phyloP scores from a whole-genome alignment of 2,888 invertebrate genomes.

The Steromphala cineraria region DNA sequence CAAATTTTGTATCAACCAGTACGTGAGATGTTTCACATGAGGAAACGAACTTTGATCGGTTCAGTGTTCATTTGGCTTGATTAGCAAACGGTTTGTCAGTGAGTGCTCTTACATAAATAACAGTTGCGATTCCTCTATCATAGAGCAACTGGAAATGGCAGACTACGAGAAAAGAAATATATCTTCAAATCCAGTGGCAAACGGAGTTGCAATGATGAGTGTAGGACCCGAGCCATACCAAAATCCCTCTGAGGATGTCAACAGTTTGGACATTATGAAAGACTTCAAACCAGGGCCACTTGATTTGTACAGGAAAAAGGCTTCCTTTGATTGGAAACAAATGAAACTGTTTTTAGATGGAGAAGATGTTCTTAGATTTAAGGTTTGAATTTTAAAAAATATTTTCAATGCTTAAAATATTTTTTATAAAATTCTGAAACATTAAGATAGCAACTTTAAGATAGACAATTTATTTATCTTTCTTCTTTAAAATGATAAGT shows the following conservation, averaged over 20 bases:
- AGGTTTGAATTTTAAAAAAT: slow-evolving; percentile 78
- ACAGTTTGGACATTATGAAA: slow-evolving; percentile 39
- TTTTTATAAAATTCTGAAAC: no score
- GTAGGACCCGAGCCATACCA: neutral
- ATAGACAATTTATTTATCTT: no score
- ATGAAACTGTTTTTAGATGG: slow-evolving; percentile 88
- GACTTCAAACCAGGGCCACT: slow-evolving; percentile 81
- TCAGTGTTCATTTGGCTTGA: no score
- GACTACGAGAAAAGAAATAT: neutral
- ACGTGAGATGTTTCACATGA: neutral
- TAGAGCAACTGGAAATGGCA: neutral
- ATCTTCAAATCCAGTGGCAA: neutral
- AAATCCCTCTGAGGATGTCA: neutral
- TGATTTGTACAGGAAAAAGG: slow-evolving; percentile 85
- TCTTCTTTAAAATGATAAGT: no score
- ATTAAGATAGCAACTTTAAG: no score
- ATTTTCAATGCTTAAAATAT: no score
- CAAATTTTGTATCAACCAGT: neutral
- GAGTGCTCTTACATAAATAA: no score
- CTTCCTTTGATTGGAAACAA: slow-evolving; percentile 91
- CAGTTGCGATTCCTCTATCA: no score
- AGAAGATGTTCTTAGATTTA: slow-evolving; percentile 84
- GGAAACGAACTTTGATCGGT: slow-evolving; percentile 12
- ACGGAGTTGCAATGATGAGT: neutral
- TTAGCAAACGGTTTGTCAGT: neutral